Conservation (phyloP, 2,888 invertebrate species). For the Lepidocyrtoides sp. region DNA sequence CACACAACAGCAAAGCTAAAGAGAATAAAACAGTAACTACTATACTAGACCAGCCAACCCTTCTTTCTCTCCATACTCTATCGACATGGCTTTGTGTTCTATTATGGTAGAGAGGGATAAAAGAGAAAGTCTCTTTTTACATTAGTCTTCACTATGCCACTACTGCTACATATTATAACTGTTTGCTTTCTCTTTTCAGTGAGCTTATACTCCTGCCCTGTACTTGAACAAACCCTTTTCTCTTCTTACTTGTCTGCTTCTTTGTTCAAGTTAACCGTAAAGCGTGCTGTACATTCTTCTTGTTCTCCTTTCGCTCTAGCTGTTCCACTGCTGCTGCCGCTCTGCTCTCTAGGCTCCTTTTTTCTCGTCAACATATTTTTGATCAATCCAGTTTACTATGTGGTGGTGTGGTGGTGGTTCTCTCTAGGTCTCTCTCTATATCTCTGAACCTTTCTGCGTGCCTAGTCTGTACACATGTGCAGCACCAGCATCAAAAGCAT, state of each 20-base stretch:
- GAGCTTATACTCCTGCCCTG: no score
- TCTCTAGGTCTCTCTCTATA: neutral
- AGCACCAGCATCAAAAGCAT: neutral
- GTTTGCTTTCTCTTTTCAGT: neutral
- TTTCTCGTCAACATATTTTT: conserved; percentile 79
- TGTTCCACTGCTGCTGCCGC: neutral
- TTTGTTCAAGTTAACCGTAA: neutral
- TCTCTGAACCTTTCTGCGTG: neutral
- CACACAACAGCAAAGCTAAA: no score
- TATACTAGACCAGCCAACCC: no score
- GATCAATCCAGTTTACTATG: conserved; percentile 76
- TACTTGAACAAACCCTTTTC: neutral
- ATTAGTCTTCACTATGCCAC: neutral
- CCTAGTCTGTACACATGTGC: conserved; percentile 24
- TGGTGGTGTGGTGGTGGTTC: neutral
- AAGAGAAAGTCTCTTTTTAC: neutral
- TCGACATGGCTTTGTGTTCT: no score
- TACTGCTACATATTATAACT: neutral
- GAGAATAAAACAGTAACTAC: no score
- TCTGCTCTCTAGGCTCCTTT: conserved; percentile 13
- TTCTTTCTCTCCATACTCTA: no score
- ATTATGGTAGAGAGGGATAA: no score
- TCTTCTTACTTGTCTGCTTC: neutral
- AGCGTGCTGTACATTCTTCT: conserved; percentile 28
- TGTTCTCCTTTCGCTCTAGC: conserved; percentile 21